A percentile compares a stretch with the other conserved stretches of the same genome.
phyloP scores from a whole-genome alignment of 2,113 vertebrate genomes.

The Ammospiza nelsoni region DNA sequence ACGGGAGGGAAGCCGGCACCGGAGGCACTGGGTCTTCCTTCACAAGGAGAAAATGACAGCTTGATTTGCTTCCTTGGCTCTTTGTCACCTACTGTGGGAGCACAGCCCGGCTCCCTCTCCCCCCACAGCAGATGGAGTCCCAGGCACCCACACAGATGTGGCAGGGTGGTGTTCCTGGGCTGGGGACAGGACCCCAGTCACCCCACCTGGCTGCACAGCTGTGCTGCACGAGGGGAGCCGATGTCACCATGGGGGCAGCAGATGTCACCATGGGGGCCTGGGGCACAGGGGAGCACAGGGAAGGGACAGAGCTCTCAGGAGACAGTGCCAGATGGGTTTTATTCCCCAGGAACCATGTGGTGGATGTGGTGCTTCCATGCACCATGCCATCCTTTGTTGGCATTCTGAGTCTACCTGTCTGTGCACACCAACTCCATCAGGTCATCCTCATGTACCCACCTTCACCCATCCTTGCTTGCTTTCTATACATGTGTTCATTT shows the following conservation, averaged over 20 bases:
- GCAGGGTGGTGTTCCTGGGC: neutral
- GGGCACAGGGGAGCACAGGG: neutral
- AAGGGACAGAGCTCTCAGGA: neutral
- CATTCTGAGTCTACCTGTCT: neutral
- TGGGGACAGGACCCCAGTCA: neutral
- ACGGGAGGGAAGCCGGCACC: neutral
- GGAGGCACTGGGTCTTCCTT: neutral
- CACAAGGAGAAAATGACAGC: slow-evolving; percentile 28
- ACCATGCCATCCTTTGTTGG: neutral
- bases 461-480: neutral
- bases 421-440: rapidly evolving
- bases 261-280: neutral
- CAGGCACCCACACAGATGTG: neutral
- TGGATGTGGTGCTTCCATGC: neutral
- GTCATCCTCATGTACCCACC: rapidly evolving
- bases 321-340: neutral
- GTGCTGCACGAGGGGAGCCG: neutral
- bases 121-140: neutral
- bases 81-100: slow-evolving; percentile 23
- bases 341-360: rapidly evolving
- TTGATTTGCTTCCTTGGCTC: slow-evolving; percentile 38
- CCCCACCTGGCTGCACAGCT: neutral
- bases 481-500: neutral
- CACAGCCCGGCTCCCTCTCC: neutral
- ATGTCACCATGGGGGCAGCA: neutral